Conservation (phyloP, 2,797 vertebrate genomes). For the Tamandua tetradactyla region DNA sequence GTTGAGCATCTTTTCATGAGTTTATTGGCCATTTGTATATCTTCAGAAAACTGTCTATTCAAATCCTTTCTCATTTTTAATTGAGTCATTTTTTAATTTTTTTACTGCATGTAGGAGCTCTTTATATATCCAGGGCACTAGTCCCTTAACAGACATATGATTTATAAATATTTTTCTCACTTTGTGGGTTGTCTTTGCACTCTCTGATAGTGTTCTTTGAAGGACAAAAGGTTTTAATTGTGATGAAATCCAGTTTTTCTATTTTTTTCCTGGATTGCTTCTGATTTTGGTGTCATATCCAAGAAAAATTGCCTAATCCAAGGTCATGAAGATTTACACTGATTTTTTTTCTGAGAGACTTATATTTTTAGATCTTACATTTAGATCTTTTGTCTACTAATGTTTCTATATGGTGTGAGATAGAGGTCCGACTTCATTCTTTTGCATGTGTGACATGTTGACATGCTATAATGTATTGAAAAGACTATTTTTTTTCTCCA, state of each 20-base stretch:
- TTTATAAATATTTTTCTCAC: neutral
- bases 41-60: neutral
- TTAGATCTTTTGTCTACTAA: no score
- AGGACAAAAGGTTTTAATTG: neutral
- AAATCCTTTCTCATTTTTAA: neutral
- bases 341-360: neutral
- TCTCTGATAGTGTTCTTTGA: neutral
- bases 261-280: neutral
- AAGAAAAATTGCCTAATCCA: neutral
- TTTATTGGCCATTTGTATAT: neutral
- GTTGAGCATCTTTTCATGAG: neutral
- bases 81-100: neutral
- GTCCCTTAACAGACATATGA: neutral
- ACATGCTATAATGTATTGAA: neutral
- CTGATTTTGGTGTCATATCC: neutral
- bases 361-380: no score
- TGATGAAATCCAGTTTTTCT: neutral
- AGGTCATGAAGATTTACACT: neutral
- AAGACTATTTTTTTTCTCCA: neutral
- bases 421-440: neutral
- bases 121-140: neutral
- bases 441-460: neutral
- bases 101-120: neutral
- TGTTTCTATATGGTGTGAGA: neutral
- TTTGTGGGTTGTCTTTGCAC: neutral